A percentile compares a stretch with the other conserved stretches of the same genome.
Evolutionary conservation across 2,113 vertebrate genomes (phyloP).

Genomic region (Chaenocephalus aceratus): DNA sequence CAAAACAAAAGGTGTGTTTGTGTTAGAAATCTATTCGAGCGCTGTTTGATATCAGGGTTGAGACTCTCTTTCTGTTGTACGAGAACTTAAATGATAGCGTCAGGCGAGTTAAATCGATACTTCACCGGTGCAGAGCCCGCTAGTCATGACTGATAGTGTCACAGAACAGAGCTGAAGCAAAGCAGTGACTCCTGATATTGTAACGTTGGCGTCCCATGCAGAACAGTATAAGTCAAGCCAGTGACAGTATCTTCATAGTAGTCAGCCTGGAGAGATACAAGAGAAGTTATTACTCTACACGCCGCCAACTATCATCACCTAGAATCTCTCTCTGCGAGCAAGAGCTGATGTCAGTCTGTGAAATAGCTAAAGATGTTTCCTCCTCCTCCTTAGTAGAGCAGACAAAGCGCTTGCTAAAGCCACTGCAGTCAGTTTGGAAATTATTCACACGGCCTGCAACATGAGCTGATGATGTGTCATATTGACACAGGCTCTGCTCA

Average conservation of each 20-base stretch:
- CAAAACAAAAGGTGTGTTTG: slow-evolving; percentile 10
- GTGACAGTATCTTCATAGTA: slow-evolving; percentile 42
- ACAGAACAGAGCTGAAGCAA: slow-evolving; percentile 33
- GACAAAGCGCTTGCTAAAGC: not conserved
- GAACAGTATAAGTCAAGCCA: slow-evolving; percentile 34
- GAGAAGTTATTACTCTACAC: slow-evolving; percentile 24
- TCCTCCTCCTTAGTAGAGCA: not conserved
- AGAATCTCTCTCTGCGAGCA: not conserved
- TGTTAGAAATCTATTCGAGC: slow-evolving; percentile 10
- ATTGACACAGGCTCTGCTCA: not conserved
- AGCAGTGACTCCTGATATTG: slow-evolving; percentile 26
- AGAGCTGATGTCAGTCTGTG: slow-evolving; percentile 29
- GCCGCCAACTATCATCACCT: slow-evolving; percentile 16
- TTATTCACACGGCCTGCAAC: slow-evolving; percentile 17
- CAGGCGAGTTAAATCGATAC: slow-evolving; percentile 48
- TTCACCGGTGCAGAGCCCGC: slow-evolving; percentile 42
- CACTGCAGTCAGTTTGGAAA: slow-evolving; percentile 18
- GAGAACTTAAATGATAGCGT: slow-evolving; percentile 25
- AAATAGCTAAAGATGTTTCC: not conserved
- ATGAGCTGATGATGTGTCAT: slow-evolving; percentile 15
- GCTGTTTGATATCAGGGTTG: slow-evolving; percentile 19
- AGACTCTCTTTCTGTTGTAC: slow-evolving; percentile 5
- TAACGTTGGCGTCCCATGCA: slow-evolving; percentile 19
- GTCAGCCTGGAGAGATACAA: slow-evolving; percentile 26
- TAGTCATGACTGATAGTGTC: slow-evolving; percentile 49